A percentile compares a stretch with the other conserved stretches of the same genome.
Conservation (phyloP, 2,113 vertebrate genomes). For the Lichenostomus cassidix region DNA sequence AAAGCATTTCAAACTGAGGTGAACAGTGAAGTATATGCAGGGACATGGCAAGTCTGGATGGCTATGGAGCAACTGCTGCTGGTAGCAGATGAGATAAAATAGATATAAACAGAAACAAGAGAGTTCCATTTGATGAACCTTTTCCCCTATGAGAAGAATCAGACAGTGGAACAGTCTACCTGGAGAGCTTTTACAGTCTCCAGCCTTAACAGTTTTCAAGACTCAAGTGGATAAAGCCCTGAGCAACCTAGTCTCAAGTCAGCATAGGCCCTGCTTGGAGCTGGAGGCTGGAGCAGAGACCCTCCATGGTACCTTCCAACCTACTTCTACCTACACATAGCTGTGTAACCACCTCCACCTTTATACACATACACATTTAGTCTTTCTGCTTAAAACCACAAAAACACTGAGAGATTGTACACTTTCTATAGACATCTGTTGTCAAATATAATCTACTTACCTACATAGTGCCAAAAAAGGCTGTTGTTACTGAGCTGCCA, state of each 20-base stretch:
- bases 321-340: too few species aligned
- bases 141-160: not conserved
- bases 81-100: not conserved
- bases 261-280: not conserved
- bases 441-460: slow-evolving; percentile 7
- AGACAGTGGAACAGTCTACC: not conserved
- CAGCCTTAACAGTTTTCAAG: not conserved
- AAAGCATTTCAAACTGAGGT: not conserved
- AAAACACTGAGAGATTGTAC: not conserved
- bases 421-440: not conserved
- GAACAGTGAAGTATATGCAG: not conserved
- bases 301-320: not conserved
- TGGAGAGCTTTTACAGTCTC: not conserved
- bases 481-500: not conserved
- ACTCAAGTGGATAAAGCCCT: not conserved
- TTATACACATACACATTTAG: not conserved
- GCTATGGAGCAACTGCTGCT: not conserved
- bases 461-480: not conserved
- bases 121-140: not conserved
- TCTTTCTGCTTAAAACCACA: not conserved
- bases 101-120: not conserved
- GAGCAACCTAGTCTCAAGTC: not conserved
- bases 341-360: not conserved
- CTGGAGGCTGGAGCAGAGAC: not conserved
- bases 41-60: not conserved